phyloP scores from a whole-genome alignment of 2,797 vertebrate genomes.

The Pogoniulus pusillus region DNA sequence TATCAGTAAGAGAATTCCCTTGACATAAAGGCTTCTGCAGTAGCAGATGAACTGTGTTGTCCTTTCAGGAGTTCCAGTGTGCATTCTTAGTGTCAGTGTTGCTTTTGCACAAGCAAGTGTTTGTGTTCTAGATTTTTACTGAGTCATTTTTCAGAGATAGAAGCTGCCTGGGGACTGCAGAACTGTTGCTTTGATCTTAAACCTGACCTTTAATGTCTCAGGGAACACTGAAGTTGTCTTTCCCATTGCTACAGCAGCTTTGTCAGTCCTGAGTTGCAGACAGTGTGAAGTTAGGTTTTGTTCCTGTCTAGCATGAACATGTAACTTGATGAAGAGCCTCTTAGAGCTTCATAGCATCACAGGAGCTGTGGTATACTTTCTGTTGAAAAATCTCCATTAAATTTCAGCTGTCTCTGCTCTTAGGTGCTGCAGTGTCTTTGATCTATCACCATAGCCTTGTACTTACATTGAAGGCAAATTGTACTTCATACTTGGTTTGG shows the following conservation, averaged over 20 bases:
- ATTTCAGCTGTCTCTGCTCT: not conserved
- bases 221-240: not conserved
- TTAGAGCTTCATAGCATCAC: not conserved
- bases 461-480: constrained; percentile 40
- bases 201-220: not conserved
- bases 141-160: not conserved
- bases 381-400: constrained; percentile 30
- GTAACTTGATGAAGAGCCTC: not conserved
- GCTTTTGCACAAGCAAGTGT: not conserved
- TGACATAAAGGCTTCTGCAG: not conserved
- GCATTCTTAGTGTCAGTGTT: not conserved
- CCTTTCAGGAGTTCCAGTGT: not conserved
- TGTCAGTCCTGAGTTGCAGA: not conserved
- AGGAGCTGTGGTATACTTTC: not conserved
- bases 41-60: not conserved
- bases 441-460: not conserved
- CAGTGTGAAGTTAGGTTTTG: constrained; percentile 1
- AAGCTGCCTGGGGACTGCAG: not conserved
- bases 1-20: not conserved
- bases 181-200: not conserved
- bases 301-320: not conserved
- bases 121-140: not conserved
- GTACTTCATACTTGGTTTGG: constrained; percentile 38
- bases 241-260: not conserved
- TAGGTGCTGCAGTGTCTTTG: constrained; percentile 2